phyloP scores from a whole-genome alignment of 1,140 invertebrate species.

The Pararge aegeria region DNA sequence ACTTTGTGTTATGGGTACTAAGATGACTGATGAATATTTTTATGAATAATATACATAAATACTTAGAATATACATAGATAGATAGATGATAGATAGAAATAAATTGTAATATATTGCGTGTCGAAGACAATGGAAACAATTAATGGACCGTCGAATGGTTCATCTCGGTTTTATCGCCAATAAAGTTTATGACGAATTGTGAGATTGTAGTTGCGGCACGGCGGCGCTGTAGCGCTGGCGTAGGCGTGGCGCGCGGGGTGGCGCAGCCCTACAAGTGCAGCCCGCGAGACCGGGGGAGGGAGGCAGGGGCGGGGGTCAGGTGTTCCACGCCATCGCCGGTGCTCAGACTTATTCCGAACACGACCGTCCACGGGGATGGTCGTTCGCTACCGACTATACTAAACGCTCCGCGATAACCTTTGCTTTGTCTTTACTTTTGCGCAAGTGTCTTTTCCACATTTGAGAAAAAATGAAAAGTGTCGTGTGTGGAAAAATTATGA shows the following conservation, averaged over 20 bases:
- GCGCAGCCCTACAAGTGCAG: conserved; percentile 69
- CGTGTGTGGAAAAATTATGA: conserved; percentile 15
- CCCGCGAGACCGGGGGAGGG: conserved; percentile 28
- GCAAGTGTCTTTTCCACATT: conserved; percentile 15
- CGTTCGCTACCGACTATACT: conserved; percentile 14
- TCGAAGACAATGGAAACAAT: too few species aligned
- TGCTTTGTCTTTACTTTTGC: conserved; percentile 12
- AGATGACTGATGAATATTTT: too few species aligned
- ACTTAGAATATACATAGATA: too few species aligned
- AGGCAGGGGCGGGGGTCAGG: conserved; percentile 41
- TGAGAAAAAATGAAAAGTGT: conserved; percentile 16
- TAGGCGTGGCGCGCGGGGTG: conserved; percentile 54
- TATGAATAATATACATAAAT: too few species aligned
- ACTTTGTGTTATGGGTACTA: too few species aligned
- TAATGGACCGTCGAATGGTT: conserved; percentile 5
- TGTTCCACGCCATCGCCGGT: conserved; percentile 53
- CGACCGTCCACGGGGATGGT: conserved; percentile 38
- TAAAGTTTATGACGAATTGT: conserved; percentile 33
- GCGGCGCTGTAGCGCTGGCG: conserved; percentile 16
- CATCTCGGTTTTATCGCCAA: conserved; percentile 26
- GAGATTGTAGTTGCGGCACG: conserved; percentile 28
- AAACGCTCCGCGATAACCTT: conserved; percentile 10
- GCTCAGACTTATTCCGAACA: conserved; percentile 43
- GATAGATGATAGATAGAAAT: too few species aligned
- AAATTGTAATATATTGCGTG: too few species aligned